Conservation (phyloP, 1,140 invertebrate species). For the Pectinophora gossypiella region DNA sequence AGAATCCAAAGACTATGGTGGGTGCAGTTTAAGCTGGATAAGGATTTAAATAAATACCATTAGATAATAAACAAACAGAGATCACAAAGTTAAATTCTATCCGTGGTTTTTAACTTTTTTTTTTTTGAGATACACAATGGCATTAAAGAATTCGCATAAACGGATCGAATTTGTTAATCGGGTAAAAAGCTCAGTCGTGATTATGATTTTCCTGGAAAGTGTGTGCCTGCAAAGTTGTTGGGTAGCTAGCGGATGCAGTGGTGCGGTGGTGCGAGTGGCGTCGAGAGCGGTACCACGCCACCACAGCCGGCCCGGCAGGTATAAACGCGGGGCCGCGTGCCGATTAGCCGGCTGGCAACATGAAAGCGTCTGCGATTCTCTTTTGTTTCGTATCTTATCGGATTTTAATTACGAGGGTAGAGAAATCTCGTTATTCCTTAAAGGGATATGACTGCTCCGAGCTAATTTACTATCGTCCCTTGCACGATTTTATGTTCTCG, state of each 20-base stretch:
- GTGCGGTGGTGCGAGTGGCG: too few relatives aligned
- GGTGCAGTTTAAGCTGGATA: slow-evolving; percentile 60
- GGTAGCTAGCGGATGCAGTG: not conserved
- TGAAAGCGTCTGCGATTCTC: slow-evolving; percentile 42
- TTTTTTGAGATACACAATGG: slow-evolving; percentile 49
- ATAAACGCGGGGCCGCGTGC: not conserved
- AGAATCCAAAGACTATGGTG: slow-evolving; percentile 42
- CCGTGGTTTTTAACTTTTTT: slow-evolving; percentile 22
- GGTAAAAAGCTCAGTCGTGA: slow-evolving; percentile 33
- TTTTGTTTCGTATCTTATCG: slow-evolving; percentile 72
- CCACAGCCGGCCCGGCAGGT: too few relatives aligned
- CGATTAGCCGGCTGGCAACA: slow-evolving; percentile 44
- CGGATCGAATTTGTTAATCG: slow-evolving; percentile 54
- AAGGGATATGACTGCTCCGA: slow-evolving; percentile 56
- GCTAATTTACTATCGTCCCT: slow-evolving; percentile 52
- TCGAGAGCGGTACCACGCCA: too few relatives aligned
- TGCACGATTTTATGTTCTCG: slow-evolving; percentile 49
- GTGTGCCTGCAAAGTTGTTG: too few relatives aligned
- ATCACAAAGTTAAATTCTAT: slow-evolving; percentile 30
- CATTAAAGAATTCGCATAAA: slow-evolving; percentile 50
- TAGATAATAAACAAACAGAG: slow-evolving; percentile 62
- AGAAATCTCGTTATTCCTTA: slow-evolving; percentile 69
- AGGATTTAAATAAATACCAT: slow-evolving; percentile 67
- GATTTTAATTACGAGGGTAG: slow-evolving; percentile 70
- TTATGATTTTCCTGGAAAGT: slow-evolving; percentile 3